phyloP scores from a whole-genome alignment of 2,797 vertebrate genomes.

The Tolypeutes matacus region DNA sequence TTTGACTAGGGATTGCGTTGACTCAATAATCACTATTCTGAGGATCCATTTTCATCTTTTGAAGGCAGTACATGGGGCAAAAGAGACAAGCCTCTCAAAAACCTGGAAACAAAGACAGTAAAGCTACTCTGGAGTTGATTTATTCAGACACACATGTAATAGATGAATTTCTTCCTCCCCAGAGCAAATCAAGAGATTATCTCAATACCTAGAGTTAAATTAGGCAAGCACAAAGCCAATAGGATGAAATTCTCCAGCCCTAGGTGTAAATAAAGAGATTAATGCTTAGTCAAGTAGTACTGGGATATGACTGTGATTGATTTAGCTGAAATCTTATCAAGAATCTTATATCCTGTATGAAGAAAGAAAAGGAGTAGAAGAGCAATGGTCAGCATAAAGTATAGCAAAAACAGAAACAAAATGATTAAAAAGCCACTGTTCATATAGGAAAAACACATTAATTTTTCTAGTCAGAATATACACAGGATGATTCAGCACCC shows the following conservation, averaged over 20 bases:
- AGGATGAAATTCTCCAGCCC: background rate
- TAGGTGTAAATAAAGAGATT: conserved; percentile 1
- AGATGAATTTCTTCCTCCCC: conserved; percentile 13
- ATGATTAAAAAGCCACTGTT: background rate
- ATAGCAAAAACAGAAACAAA: background rate
- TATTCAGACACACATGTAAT: background rate
- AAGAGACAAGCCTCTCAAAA: conserved; percentile 42
- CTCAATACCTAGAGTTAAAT: conserved; percentile 17
- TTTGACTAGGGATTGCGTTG: background rate
- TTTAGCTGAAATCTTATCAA: conserved; percentile 28
- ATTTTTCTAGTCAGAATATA: background rate
- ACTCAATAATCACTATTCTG: background rate
- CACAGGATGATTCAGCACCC: background rate
- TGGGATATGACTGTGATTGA: conserved; percentile 40
- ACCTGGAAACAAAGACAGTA: background rate
- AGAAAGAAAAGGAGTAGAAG: background rate
- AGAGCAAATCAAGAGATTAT: conserved; percentile 24
- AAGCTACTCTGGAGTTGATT: conserved; percentile 3
- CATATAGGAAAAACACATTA: background rate
- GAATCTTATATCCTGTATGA: background rate
- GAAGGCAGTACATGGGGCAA: conserved; percentile 15
- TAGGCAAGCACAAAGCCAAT: conserved; percentile 26
- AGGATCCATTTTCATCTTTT: background rate
- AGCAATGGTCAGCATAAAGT: background rate
- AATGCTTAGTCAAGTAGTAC: conserved; percentile 1